phyloP scores from a whole-genome alignment of 2,113 vertebrate genomes.

The Equus quagga region DNA sequence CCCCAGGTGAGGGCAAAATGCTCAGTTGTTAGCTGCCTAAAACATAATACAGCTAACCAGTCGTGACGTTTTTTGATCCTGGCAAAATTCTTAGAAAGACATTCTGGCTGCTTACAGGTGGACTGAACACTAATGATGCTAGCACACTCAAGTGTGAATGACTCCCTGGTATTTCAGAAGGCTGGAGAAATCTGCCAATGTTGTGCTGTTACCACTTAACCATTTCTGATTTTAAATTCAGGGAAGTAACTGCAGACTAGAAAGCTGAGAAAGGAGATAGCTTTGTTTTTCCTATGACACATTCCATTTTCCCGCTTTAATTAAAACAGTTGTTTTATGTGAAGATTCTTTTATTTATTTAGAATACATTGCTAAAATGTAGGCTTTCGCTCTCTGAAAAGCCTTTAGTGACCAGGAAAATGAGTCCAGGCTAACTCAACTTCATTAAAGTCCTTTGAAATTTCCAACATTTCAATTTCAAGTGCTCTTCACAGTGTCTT shows the following conservation, averaged over 20 bases:
- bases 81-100: background rate
- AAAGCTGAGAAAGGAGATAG: constrained; percentile 65
- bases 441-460: constrained; percentile 58
- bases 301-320: constrained; percentile 63
- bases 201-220: background rate
- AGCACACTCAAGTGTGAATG: background rate
- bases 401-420: constrained; percentile 50
- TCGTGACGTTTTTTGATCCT: background rate
- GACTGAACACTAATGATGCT: background rate
- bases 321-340: constrained; percentile 71
- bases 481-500: background rate
- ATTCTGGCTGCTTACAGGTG: background rate
- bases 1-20: background rate
- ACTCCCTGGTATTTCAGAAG: background rate
- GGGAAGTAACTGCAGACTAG: background rate
- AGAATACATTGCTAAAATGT: background rate
- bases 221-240: constrained; percentile 60
- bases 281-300: constrained; percentile 65
- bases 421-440: constrained; percentile 26
- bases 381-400: constrained; percentile 54
- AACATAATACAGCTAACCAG: background rate
- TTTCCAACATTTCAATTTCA: constrained; percentile 68
- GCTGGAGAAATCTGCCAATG: background rate
- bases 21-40: background rate
- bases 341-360: constrained; percentile 62